Evolutionary conservation across 2,888 invertebrate genomes (phyloP).

Genomic region (Aphrophora alni): DNA sequence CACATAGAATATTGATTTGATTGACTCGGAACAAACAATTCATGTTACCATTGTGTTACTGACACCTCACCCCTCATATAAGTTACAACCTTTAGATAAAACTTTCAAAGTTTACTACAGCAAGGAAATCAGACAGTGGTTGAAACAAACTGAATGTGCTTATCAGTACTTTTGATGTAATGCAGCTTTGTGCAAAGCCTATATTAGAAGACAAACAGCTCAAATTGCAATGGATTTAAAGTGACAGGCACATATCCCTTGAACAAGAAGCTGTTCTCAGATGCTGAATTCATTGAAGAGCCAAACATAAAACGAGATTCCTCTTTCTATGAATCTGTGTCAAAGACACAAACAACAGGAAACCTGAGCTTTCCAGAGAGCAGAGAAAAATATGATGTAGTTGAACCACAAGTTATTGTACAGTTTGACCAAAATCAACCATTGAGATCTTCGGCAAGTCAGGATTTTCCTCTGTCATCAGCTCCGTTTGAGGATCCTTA

Average conservation of each 20-base stretch:
- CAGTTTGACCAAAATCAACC: constrained; percentile 20
- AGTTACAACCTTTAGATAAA: not conserved
- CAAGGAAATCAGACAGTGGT: constrained; percentile 25
- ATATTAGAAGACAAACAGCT: constrained; percentile 25
- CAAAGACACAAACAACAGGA: not conserved
- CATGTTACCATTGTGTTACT: constrained; percentile 40
- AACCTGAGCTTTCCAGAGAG: not conserved
- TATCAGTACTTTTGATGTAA: constrained; percentile 17
- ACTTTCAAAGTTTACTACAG: not conserved
- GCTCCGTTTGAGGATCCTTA: not conserved
- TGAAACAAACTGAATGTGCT: constrained; percentile 4
- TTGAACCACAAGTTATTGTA: not conserved
- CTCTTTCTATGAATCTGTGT: not conserved
- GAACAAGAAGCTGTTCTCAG: constrained; percentile 4
- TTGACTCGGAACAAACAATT: constrained; percentile 38
- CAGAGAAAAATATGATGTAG: not conserved
- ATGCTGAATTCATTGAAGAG: not conserved
- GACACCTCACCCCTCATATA: constrained; percentile 40
- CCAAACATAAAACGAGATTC: not conserved
- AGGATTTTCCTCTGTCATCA: not conserved
- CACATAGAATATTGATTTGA: constrained; percentile 39
- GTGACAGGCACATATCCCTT: constrained; percentile 27
- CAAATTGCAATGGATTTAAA: constrained; percentile 12
- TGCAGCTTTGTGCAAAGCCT: constrained; percentile 13
- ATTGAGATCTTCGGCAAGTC: not conserved